A percentile compares a stretch with the other conserved stretches of the same genome.
Evolutionary conservation across 2,797 vertebrate genomes (phyloP).

Genomic region (Spea hammondii): DNA sequence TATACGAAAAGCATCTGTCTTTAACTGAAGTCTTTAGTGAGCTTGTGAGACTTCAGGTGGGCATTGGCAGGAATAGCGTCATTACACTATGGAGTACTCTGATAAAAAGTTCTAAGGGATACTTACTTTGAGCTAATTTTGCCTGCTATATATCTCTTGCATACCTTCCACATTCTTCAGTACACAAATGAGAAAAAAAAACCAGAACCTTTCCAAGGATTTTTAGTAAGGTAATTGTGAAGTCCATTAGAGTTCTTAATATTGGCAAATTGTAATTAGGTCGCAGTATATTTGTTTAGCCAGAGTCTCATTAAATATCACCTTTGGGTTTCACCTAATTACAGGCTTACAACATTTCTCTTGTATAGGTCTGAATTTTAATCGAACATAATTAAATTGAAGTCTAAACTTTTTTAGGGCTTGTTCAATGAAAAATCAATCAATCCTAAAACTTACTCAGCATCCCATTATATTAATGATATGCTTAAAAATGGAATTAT

Average conservation of each 20-base stretch:
- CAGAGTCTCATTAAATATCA: slow-evolving; percentile 45
- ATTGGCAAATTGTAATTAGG: slow-evolving; percentile 51
- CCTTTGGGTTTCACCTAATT: slow-evolving; percentile 51
- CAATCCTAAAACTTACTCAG: slow-evolving; percentile 26
- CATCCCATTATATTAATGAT: slow-evolving; percentile 20
- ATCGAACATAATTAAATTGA: slow-evolving; percentile 49
- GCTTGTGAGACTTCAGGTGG: too few species aligned
- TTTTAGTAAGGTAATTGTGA: slow-evolving; percentile 26
- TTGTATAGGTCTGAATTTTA: slow-evolving; percentile 48
- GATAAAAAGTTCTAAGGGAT: too few species aligned
- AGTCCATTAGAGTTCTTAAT: slow-evolving; percentile 47
- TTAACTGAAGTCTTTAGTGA: too few species aligned
- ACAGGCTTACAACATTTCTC: slow-evolving; percentile 46
- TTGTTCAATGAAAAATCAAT: slow-evolving; percentile 40
- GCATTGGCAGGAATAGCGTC: too few species aligned
- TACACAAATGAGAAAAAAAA: slow-evolving; percentile 29
- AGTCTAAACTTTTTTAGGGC: slow-evolving; percentile 31
- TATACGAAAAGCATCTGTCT: too few species aligned
- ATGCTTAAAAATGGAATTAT: slow-evolving; percentile 3
- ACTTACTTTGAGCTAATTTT: too few species aligned
- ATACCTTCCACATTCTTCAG: not conserved
- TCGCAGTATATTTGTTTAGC: slow-evolving; percentile 47
- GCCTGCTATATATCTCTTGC: too few species aligned
- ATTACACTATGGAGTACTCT: too few species aligned
- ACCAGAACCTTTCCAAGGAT: slow-evolving; percentile 20